Conservation (phyloP, 1,140 invertebrate genomes). For the Dryas iulia region DNA sequence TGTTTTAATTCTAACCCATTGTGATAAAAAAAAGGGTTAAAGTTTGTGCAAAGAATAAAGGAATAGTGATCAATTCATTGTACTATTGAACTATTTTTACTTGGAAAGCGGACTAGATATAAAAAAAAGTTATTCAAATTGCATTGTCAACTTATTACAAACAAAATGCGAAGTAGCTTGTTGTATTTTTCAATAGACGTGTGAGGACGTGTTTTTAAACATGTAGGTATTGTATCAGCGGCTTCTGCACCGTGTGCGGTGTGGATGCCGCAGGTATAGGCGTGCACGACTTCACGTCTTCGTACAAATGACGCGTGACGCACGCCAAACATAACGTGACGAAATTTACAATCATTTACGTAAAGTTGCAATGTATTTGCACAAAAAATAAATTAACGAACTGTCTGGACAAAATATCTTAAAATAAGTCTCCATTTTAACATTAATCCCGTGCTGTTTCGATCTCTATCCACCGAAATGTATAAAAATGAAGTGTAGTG, state of each 20-base stretch:
- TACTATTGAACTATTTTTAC: background rate
- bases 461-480: background rate
- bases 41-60: too few species aligned
- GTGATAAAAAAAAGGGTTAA: background rate
- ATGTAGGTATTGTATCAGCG: slow-evolving; percentile 20
- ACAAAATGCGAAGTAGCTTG: slow-evolving; percentile 15
- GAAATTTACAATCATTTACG: slow-evolving; percentile 29
- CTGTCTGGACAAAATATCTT: background rate
- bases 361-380: background rate
- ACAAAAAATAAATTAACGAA: background rate
- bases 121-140: background rate
- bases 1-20: too few species aligned
- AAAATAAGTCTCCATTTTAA: background rate
- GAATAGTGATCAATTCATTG: background rate
- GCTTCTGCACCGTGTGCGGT: slow-evolving; percentile 9
- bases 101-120: background rate
- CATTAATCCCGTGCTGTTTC: background rate
- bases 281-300: slow-evolving; percentile 37
- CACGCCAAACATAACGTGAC: slow-evolving; percentile 31
- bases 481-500: background rate
- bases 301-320: slow-evolving; percentile 24
- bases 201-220: slow-evolving; percentile 36
- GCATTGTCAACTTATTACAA: slow-evolving; percentile 11
- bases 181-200: slow-evolving; percentile 22
- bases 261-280: slow-evolving; percentile 16